phyloP scores from a whole-genome alignment of 2,797 vertebrate genomes.

The Hippopotamyrus pictus region DNA sequence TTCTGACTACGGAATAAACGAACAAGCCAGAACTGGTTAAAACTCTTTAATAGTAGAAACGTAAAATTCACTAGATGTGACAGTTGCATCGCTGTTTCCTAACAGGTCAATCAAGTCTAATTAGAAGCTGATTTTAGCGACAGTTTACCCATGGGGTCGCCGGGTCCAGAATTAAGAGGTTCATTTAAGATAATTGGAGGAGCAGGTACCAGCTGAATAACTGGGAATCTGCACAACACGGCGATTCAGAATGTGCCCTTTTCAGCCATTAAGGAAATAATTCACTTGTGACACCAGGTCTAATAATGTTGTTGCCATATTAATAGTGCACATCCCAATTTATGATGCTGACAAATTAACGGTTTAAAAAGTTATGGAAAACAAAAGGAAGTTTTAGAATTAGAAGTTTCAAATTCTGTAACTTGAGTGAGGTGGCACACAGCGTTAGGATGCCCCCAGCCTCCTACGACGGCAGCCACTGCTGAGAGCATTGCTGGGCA shows the following conservation, averaged over 20 bases:
- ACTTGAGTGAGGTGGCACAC: neutral
- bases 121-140: neutral
- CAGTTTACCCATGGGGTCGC: neutral
- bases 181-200: neutral
- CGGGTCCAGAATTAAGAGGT: neutral
- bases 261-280: neutral
- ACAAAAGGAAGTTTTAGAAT: neutral
- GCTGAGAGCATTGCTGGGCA: neutral
- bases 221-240: neutral
- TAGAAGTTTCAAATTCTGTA: neutral
- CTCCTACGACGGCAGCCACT: neutral
- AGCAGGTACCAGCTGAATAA: neutral
- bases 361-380: neutral
- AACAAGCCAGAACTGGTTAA: neutral
- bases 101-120: slow-evolving; percentile 3
- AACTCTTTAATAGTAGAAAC: neutral
- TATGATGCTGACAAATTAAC: neutral
- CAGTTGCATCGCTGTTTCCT: neutral
- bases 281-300: neutral
- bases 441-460: neutral
- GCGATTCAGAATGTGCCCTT: neutral
- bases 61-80: neutral
- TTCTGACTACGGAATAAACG: neutral
- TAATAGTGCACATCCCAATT: neutral
- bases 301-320: neutral